Conservation (phyloP, 2,113 vertebrate genomes). For the Talpa occidentalis region DNA sequence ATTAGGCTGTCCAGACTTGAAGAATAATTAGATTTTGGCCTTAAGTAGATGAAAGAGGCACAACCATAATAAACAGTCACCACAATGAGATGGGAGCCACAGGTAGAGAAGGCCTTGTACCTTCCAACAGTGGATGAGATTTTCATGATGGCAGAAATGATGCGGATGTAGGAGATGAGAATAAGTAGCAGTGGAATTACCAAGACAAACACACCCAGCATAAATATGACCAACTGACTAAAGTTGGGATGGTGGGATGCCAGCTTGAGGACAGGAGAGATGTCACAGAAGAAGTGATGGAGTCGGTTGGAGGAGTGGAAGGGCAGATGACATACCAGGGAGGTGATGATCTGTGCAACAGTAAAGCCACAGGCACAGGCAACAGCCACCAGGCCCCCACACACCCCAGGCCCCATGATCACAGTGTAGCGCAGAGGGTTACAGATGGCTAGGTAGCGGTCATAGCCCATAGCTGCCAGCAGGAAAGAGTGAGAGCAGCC, state of each 20-base stretch:
- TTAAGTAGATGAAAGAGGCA: conserved; percentile 65
- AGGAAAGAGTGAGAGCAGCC: conserved; percentile 71
- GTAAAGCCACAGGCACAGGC: conserved; percentile 63
- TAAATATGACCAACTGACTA: conserved; percentile 63
- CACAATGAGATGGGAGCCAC: conserved; percentile 69
- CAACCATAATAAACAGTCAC: conserved; percentile 61
- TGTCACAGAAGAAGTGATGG: conserved; percentile 74
- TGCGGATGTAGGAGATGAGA: conserved; percentile 40
- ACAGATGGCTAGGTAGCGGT: conserved; percentile 61
- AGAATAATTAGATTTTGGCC: conserved; percentile 61
- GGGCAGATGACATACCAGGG: conserved; percentile 35
- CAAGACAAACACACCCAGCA: conserved; percentile 62
- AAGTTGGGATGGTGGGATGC: background rate
- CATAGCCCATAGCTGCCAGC: conserved; percentile 70
- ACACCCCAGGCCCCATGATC: background rate
- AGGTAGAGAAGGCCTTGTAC: conserved; percentile 68
- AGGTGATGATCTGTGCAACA: background rate
- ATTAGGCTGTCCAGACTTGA: conserved; percentile 64
- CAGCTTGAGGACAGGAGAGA: conserved; percentile 65
- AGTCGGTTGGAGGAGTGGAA: conserved; percentile 61
- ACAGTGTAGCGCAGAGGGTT: conserved; percentile 27
- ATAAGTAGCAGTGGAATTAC: conserved; percentile 60
- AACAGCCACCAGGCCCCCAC: background rate
- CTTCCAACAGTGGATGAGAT: conserved; percentile 40
- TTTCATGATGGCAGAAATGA: conserved; percentile 57